Percentiles rank a stretch among this genome's conserved stretches.
These are phyloP conservation scores for Monochamus alternatus DNA, from an alignment of 2,888 invertebrate genomes.

Conservation along the genomic window DNA sequence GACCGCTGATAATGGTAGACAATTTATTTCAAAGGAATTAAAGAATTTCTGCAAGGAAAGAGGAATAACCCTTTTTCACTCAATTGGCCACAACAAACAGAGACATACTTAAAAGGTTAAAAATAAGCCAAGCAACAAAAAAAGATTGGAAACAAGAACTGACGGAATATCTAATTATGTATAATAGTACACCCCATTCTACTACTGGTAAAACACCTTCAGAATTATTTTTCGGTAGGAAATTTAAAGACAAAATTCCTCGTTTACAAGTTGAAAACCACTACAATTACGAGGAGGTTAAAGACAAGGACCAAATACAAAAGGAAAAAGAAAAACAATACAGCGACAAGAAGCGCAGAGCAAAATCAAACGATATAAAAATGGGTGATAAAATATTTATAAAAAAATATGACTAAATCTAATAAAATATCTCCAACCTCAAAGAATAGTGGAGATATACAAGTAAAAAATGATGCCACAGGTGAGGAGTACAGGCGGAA, in stretches of 20 bases:
- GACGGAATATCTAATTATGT: too few species aligned
- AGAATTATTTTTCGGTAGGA: too few species aligned
- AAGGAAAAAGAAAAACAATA: background rate
- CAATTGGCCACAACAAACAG: constrained; percentile 48
- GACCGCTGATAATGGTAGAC: constrained; percentile 53
- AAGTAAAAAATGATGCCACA: background rate
- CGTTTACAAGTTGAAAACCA: background rate
- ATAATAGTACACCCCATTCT: too few species aligned
- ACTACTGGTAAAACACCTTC: too few species aligned
- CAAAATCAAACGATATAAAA: background rate
- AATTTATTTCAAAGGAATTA: constrained; percentile 49
- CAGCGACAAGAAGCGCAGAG: background rate
- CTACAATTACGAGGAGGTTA: background rate
- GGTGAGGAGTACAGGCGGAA: background rate
- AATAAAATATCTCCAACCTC: background rate
- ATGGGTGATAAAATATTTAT: background rate
- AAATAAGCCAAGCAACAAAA: background rate
- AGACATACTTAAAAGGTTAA: constrained; percentile 42
- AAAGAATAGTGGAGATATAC: background rate
- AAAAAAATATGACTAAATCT: background rate
- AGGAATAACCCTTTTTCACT: constrained; percentile 45
- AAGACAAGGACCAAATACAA: background rate
- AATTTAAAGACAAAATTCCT: background rate
- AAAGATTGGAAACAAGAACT: background rate
- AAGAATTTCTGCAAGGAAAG: constrained; percentile 47